Evolutionary conservation across 2,113 vertebrate genomes (phyloP), one percentile per base, ranked within the genome.

Genomic region (Phyllostomus discolor): DNA sequence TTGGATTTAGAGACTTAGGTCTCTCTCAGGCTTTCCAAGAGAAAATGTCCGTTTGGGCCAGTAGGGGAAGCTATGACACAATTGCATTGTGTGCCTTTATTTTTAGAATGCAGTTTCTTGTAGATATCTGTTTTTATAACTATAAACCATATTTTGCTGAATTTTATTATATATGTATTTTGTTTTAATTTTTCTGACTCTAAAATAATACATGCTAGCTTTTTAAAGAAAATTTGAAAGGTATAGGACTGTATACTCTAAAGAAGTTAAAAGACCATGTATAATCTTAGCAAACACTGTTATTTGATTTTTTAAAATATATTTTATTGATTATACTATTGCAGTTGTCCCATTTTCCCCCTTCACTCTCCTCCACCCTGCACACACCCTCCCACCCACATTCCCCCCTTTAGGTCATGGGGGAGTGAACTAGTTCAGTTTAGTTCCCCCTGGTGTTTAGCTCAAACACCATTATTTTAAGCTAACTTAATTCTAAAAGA

Each of bases 141-240:
- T 66, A 19, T 10, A 67, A 80, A 52, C 5, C 12, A 75, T 76
- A 28, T 41, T 93, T 70, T 38, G 24, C 73, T 78, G 76, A 17
- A 73, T 59, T 81, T 87, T 88, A 81, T 72, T 24, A 70, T 64
- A 43, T 83, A 57, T 38, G 12, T 78, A 73, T 54, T 84, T 79
- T 59, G 16, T 67, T 78, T 92, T 67, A 76, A 15, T 62, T 88
- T 90, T 95, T 86, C 24, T 75, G 35, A 76, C 20, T 76, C 75
- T 90, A 87, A 95, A 84, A 48, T 57, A 95, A 85, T 59, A 35
- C 38, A 62, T 57, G 31, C 38, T 41, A 41, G 38, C 8, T 88
- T 94, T 94, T 87, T 48, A 15, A 84, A 75, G 62, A 80, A 66
- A 69, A 95, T 82, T 88, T 91, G 12, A 17, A 80, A 96, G 69